Evolutionary conservation across 2,888 invertebrate genomes (phyloP).

Genomic region (Gisinianus flammeolus): DNA sequence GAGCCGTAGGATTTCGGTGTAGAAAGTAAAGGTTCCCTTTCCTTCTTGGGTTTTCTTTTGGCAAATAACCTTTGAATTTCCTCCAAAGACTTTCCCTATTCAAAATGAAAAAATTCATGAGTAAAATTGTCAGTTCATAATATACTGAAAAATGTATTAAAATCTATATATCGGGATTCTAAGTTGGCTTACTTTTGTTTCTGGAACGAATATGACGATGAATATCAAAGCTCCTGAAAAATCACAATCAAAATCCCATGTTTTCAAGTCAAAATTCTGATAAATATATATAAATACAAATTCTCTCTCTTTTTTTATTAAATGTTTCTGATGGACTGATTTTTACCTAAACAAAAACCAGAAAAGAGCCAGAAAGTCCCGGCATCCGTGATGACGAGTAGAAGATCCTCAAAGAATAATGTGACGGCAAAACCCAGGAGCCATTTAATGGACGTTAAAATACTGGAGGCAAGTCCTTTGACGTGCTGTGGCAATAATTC

Average conservation of each 20-base stretch:
- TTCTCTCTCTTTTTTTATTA: too few species aligned
- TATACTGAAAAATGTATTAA: too few species aligned
- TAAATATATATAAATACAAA: too few species aligned
- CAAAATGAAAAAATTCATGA: too few species aligned
- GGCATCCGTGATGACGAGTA: conserved; percentile 41
- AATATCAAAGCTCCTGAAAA: conserved; percentile 50
- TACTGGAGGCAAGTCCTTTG: conserved; percentile 51
- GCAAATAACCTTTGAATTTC: conserved; percentile 44
- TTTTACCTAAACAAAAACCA: conserved; percentile 41
- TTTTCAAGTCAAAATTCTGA: too few species aligned
- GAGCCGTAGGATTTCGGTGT: conserved; percentile 16
- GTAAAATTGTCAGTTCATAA: too few species aligned
- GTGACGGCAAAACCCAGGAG: conserved; percentile 52
- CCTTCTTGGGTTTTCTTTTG: not conserved
- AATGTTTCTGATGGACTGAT: too few species aligned
- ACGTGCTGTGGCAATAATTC: conserved; percentile 53
- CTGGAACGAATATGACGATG: conserved; percentile 48
- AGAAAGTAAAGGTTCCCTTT: not conserved
- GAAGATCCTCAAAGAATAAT: conserved; percentile 51
- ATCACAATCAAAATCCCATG: conserved; percentile 49
- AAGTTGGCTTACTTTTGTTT: too few species aligned
- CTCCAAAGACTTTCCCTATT: conserved; percentile 46
- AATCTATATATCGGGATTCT: too few species aligned
- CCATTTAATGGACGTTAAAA: conserved; percentile 55
- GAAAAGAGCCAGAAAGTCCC: conserved; percentile 53